Base-by-base conservation (phyloP, 2,888 invertebrate genomes). In the Drosophila mayaguana region DNA sequence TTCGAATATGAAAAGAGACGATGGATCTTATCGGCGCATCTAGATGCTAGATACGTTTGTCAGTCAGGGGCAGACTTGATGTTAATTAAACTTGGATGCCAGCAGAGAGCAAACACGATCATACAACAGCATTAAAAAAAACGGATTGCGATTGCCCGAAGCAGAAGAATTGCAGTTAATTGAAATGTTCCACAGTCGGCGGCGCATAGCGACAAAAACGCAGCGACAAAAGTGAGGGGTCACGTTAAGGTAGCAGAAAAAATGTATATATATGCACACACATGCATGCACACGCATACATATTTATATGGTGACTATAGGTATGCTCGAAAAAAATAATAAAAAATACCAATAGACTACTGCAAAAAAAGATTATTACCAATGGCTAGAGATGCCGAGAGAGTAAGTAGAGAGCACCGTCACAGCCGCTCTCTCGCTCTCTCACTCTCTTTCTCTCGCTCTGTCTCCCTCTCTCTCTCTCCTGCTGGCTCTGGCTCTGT, bases 161-260 rank as follows among this genome's bases (percentile, higher is more conserved):
- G 70, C 74, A 72, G 67, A 80, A 86, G 75, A 84, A 83, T 85
- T 90, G 91, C 91, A 91, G 81, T 91, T 91, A 91, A 91, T 91
- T 91, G 91, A 91, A 91, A 91, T 91, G 91, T 91, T 91, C 80
- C 75, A 80, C 75, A 56, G 62, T 50, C 54, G 51, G 67, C 55
- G 55, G 54, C 60, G 64, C 73, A 78, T 69, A 75, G 79, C 79
- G 79, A 77, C 77, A 78, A 78, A 68, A 78, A 61, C 63, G 70
- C 70, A 78, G 43, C 68, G 40, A 70, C 70, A 61, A 71, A 46
- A 62, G 63, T 57, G 75, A 79, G 77, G 79, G 79, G 77, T 78
- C 70, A 75, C 67, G 32, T 45, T 61, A 55, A 75, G 53, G 54
- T 60, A 74, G 62, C 59, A 66, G 50, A 65, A 40, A 8, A 28